phyloP scores from a whole-genome alignment of 64 coral and sea anemone genomes.

The Montipora cactus region DNA sequence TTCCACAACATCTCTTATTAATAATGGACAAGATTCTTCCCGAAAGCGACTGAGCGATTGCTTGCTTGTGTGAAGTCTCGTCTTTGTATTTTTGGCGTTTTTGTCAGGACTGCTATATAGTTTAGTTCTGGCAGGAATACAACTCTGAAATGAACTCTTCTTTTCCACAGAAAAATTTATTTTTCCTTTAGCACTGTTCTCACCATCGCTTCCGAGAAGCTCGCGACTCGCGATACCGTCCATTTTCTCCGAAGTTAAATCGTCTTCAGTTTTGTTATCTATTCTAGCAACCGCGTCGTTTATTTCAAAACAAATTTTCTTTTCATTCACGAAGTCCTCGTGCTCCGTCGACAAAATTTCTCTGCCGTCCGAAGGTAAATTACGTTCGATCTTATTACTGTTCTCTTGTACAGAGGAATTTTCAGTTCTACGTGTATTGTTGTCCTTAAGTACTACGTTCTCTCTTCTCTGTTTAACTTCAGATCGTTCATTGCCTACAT shows the following conservation, averaged over 20 bases:
- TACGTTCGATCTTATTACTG: background rate
- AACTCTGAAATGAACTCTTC: background rate
- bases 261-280: background rate
- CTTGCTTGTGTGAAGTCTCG: no score
- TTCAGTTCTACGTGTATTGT: background rate
- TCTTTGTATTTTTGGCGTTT: background rate
- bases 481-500: background rate
- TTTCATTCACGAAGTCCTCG: background rate
- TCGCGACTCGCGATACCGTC: background rate
- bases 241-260: background rate
- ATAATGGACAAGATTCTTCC: background rate
- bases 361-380: background rate
- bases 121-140: conserved; percentile 9
- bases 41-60: no score
- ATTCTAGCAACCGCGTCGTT: background rate
- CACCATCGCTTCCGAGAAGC: background rate
- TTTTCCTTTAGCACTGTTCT: background rate
- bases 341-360: background rate
- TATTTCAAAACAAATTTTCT: background rate
- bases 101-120: conserved; percentile 12
- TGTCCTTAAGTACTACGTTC: background rate
- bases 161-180: background rate
- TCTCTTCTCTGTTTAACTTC: background rate
- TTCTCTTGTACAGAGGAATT: background rate
- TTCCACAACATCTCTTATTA: background rate